phyloP scores from a whole-genome alignment of 1,140 invertebrate genomes.

The Ericerus pela region DNA sequence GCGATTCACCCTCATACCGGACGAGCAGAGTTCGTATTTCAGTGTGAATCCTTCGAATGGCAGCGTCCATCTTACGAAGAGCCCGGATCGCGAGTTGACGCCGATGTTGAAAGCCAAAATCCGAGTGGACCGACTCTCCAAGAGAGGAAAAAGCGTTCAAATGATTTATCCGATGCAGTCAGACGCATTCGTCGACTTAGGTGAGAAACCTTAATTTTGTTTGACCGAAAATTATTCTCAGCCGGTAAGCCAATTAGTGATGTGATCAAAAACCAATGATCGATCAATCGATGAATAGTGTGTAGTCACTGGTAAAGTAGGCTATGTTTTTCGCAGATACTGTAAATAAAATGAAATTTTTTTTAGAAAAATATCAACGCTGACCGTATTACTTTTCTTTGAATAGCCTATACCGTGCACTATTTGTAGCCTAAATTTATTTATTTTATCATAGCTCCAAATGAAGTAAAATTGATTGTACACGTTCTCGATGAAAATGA shows the following conservation, averaged over 20 bases:
- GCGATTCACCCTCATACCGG: constrained; percentile 38
- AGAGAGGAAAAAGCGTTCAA: constrained; percentile 37
- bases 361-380: too few relatives aligned
- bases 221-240: too few relatives aligned
- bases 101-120: constrained; percentile 49
- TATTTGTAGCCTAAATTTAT: too few relatives aligned
- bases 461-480: constrained; percentile 53
- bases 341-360: too few relatives aligned
- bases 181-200: constrained; percentile 47
- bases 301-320: too few relatives aligned
- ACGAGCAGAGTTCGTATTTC: constrained; percentile 40
- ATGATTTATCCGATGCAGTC: constrained; percentile 56
- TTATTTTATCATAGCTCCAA: constrained; percentile 31
- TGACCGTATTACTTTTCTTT: too few relatives aligned
- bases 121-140: constrained; percentile 46
- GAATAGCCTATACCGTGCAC: too few relatives aligned
- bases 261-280: too few relatives aligned
- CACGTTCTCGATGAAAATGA: constrained; percentile 66
- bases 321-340: too few relatives aligned
- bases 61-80: constrained; percentile 47
- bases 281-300: too few relatives aligned
- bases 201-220: constrained; percentile 25
- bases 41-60: constrained; percentile 54
- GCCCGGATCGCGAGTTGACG: constrained; percentile 49
- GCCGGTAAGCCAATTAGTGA: too few relatives aligned